These are phyloP conservation scores for Phyllotis vaccarum DNA, from an alignment of 2,797 vertebrate genomes.

Conservation along the genomic window DNA sequence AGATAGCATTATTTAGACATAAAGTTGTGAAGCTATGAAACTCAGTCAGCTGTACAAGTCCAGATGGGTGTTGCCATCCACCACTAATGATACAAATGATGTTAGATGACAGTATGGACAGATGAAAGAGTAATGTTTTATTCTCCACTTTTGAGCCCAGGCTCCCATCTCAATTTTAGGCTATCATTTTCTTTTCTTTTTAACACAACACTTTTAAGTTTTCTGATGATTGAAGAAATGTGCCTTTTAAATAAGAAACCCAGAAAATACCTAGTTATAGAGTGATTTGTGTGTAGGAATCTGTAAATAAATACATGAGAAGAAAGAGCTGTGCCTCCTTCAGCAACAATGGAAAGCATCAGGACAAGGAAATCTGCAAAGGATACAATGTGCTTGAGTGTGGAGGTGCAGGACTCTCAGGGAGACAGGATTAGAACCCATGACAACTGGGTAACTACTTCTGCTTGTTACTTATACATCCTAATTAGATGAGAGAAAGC, in stretches of 20 bases:
- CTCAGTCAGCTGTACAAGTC: neutral
- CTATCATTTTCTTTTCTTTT: neutral
- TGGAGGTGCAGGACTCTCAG: neutral
- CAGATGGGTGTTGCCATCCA: neutral
- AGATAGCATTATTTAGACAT: neutral
- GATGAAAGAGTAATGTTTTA: neutral
- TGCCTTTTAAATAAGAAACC: conserved; percentile 1
- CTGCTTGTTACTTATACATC: neutral
- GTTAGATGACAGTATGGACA: neutral
- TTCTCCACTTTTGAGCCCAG: neutral
- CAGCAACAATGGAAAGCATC: neutral
- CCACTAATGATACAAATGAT: neutral
- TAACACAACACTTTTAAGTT: neutral
- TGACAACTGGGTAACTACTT: neutral
- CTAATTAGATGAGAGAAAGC: conserved; percentile 6
- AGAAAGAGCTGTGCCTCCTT: neutral
- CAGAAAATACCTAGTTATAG: neutral
- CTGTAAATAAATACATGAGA: neutral
- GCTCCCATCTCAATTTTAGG: neutral
- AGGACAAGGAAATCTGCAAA: neutral
- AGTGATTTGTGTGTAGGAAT: neutral
- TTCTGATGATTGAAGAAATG: neutral
- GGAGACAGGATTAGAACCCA: neutral
- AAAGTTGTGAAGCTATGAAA: neutral
- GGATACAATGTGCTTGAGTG: neutral